Conservation (phyloP, 1,140 invertebrate species). For the Solenopsis invicta region DNA sequence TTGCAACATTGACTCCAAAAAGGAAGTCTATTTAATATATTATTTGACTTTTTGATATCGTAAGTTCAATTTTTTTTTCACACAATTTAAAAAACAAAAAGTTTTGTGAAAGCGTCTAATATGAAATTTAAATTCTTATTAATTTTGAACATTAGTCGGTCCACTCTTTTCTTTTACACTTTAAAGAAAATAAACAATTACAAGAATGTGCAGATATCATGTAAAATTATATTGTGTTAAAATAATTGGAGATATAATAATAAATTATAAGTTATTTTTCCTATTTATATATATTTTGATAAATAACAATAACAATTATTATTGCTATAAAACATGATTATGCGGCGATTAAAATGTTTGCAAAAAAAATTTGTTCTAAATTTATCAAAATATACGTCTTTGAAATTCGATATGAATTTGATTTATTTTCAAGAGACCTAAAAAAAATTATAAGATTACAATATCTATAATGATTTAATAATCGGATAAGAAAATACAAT, state of each 20-base stretch:
- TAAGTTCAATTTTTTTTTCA: background rate
- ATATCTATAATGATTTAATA: background rate
- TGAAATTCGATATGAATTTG: too few relatives aligned
- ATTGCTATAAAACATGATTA: background rate
- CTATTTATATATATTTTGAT: too few relatives aligned
- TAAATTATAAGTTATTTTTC: too few relatives aligned
- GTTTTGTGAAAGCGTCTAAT: background rate
- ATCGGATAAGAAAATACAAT: background rate
- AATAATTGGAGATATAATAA: too few relatives aligned
- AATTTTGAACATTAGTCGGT: background rate
- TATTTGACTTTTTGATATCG: slow-evolving; percentile 9
- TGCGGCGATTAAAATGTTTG: background rate
- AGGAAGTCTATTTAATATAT: background rate
- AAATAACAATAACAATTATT: too few relatives aligned
- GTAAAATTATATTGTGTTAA: too few relatives aligned
- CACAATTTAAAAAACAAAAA: background rate
- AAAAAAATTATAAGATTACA: background rate
- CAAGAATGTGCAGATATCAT: too few relatives aligned
- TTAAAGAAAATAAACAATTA: too few relatives aligned
- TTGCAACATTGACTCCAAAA: background rate
- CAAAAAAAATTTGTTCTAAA: background rate
- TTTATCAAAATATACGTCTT: too few relatives aligned
- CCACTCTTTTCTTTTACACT: too few relatives aligned
- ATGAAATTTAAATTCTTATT: background rate
- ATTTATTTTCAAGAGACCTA: background rate